Percentiles rank a stretch among this genome's conserved stretches.
Conservation (phyloP, 2,113 vertebrate genomes). For the Bujurquina vittata region DNA sequence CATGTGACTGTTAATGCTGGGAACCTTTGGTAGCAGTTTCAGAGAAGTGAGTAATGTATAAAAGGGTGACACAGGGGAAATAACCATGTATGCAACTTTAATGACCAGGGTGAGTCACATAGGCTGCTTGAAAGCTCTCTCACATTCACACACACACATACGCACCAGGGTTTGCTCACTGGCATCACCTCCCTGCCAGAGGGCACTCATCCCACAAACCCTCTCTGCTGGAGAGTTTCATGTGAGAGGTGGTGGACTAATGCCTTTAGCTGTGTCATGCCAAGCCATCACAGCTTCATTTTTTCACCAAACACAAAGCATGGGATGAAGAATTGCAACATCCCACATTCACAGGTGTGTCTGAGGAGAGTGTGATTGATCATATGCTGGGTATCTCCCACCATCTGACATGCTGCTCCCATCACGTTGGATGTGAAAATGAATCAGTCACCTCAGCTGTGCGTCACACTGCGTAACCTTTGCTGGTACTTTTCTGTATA, state of each 20-base stretch:
- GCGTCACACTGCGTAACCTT: slow-evolving; percentile 15
- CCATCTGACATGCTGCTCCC: slow-evolving; percentile 2
- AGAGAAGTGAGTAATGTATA: slow-evolving; percentile 50
- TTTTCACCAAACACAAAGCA: slow-evolving; percentile 4
- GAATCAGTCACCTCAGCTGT: slow-evolving; percentile 41
- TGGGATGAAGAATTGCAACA: slow-evolving; percentile 13
- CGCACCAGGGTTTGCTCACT: slow-evolving; percentile 40
- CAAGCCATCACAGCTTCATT: slow-evolving; percentile 5
- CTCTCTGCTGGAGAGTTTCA: slow-evolving; percentile 33
- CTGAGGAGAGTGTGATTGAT: slow-evolving; percentile 37
- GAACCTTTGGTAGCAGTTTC: slow-evolving; percentile 39
- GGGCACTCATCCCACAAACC: slow-evolving; percentile 62
- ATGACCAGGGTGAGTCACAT: slow-evolving; percentile 62
- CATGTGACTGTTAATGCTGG: slow-evolving; percentile 39
- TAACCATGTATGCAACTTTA: slow-evolving; percentile 47
- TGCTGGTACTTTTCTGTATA: slow-evolving; percentile 14
- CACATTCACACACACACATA: background rate
- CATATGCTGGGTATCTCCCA: slow-evolving; percentile 21
- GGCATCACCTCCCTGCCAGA: slow-evolving; percentile 57
- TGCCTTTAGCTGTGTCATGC: slow-evolving; percentile 19
- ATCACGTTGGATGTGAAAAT: slow-evolving; percentile 15
- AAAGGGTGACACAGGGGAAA: slow-evolving; percentile 47
- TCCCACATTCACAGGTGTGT: slow-evolving; percentile 3
- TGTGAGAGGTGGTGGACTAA: slow-evolving; percentile 39
- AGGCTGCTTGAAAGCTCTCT: slow-evolving; percentile 32